Evolutionary conservation across 1,140 invertebrate species (phyloP).

Genomic region (Uloborus diversus): DNA sequence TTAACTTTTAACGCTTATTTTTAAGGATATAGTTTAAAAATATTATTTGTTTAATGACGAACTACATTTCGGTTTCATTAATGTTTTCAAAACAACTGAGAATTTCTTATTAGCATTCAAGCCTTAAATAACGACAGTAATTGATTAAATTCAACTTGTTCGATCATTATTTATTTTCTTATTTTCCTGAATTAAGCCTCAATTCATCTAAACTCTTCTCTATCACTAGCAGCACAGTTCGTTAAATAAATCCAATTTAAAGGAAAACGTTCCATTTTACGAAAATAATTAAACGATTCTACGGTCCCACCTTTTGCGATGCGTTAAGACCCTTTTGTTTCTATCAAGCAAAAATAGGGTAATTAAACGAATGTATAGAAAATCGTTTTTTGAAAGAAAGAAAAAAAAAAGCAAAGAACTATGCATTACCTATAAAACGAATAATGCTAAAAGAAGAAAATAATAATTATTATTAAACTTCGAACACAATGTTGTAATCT

Average conservation of each 20-base stretch:
- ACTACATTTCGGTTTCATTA: too few species aligned
- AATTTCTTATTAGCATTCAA: too few species aligned
- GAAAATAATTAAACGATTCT: slow-evolving; percentile 30
- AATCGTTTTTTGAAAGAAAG: slow-evolving; percentile 42
- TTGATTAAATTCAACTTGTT: too few species aligned
- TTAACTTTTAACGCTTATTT: too few species aligned
- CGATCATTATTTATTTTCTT: too few species aligned
- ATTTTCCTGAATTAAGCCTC: too few species aligned
- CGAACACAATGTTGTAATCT: slow-evolving; percentile 31
- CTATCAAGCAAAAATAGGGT: slow-evolving; percentile 15
- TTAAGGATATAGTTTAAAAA: too few species aligned
- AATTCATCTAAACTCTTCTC: too few species aligned
- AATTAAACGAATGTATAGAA: slow-evolving; percentile 49
- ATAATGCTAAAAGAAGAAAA: slow-evolving; percentile 13
- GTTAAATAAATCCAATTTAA: slow-evolving; percentile 16
- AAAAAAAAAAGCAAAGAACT: slow-evolving; percentile 24
- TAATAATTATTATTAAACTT: slow-evolving; percentile 51
- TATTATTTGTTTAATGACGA: too few species aligned
- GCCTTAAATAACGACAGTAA: too few species aligned
- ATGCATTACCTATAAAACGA: slow-evolving; percentile 3
- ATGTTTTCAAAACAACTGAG: too few species aligned
- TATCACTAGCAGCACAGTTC: too few species aligned
- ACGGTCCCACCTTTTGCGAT: background rate
- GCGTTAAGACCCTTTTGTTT: slow-evolving; percentile 10
- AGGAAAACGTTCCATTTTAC: slow-evolving; percentile 6